Evolutionary conservation across 2,888 invertebrate genomes (phyloP), one percentile per base, ranked within the genome.

Genomic region (Trissolcus japonicus): DNA sequence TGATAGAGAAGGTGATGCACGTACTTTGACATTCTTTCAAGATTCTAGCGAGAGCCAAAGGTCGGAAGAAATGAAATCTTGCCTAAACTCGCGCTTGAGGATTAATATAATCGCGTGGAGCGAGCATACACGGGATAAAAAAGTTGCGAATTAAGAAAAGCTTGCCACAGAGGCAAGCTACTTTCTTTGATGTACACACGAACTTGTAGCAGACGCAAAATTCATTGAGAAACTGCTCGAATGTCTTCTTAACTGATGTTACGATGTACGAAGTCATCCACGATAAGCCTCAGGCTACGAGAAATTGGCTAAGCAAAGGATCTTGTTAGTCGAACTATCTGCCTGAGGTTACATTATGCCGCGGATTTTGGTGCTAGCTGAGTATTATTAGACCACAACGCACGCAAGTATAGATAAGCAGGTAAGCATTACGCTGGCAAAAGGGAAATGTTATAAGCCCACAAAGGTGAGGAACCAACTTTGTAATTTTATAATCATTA

Each of bases 291-390:
- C 74, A 71, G 76, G 80, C 80, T 78, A 79, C 72, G 80, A 76
- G 79, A 81, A 80, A 71, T 75, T 72, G 76, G 78, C 78, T 80
- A 80, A 77, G 82, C 79, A 81, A 82, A 81, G 82, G 80, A 83
- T 84, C 81, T 84, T 83, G 79, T 80, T 79, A 81, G 80, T 80
- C 76, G 80, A 81, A 77, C 76, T 78, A 69, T 68, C 79, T 79
- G 82, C 81, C 82, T 80, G 67, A 79, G 80, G 81, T 81, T 82
- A 83, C 82, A 82, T 83, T 83, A 80, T 78, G 74, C 68, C 60
- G 60, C 76, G 67, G 81, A 80, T 80, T 79, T 83, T 74, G 76
- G 80, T 68, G 73, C 80, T 75, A 60, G 75, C 73, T 79, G 78
- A 80, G 81, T 84, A 83, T 83, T 83, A 83, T 83, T 83, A 83